Base-by-base conservation (phyloP, 2,113 vertebrate species). In the Saguinus midas region DNA sequence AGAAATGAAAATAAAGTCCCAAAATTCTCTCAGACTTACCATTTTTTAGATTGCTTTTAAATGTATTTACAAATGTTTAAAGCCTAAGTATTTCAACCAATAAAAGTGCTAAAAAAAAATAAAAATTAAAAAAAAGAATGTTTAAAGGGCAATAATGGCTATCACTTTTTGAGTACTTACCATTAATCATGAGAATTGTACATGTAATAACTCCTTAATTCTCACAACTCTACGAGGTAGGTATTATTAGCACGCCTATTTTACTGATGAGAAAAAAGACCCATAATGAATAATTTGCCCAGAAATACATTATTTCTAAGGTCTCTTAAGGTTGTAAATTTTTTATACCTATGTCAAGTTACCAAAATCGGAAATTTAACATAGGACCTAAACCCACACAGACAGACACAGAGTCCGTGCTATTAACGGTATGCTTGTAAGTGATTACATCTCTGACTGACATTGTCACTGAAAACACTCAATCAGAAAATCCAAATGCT, bases 361-460 rank as follows among this genome's bases (percentile, higher is more conserved):
- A 92, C 21, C 32, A 75, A 95, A 96, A 70, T 95, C 50, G 92
- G 76, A 78, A 92, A 96, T 55, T 61, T 70, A 94, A 75, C 68
- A 20, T 11, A 97, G 79, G 20, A 80, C 86, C 55, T 94, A 87
- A 96, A 87, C 16, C 66, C 76, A 97, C 21, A 68, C 1, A 25
- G 55, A 80, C 79, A 68, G 91, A 89, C 55, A 92, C n/a, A 90
- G 76, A 83, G 14, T 81, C 48, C 75, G 68, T 40, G 76, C 82
- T 95, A 52, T 96, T 86, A 90, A 81, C 27, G 92, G 29, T 43
- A 70, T n/a, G 58, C 23, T 86, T 81, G 82, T 11, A 94, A 90
- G 82, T 40, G 73, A 23, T 9, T 87, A 52, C 5, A 55, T 37
- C 52, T 75, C 75, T 58, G 79, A 68, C 72, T 70, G 11, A 80